These are phyloP conservation scores for Herpailurus yagouaroundi DNA, from an alignment of 2,113 vertebrate genomes.

Conservation along the genomic window DNA sequence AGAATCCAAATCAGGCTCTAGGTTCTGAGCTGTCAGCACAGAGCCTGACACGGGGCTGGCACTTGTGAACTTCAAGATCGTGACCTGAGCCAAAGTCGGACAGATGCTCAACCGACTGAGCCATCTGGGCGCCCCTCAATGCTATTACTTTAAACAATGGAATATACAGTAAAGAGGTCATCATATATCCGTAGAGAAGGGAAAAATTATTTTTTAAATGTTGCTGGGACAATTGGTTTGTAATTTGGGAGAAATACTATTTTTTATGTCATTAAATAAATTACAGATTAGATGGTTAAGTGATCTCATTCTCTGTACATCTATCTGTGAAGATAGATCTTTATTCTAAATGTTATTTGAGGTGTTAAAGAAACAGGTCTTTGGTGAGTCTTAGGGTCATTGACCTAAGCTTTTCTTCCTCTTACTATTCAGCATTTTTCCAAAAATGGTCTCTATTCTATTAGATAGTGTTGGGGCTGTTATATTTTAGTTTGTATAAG, in stretches of 20 bases:
- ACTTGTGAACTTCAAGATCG: too few relatives aligned
- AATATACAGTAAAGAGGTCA: background rate
- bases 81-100: too few relatives aligned
- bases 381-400: background rate
- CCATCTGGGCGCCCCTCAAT: too few relatives aligned
- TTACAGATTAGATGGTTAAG: background rate
- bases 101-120: too few relatives aligned
- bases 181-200: background rate
- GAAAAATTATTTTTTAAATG: slow-evolving; percentile 12
- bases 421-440: background rate
- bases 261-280: background rate
- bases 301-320: background rate
- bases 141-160: background rate
- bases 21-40: too few relatives aligned
- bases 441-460: background rate
- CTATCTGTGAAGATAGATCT: background rate
- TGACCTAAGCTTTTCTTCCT: background rate
- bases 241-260: background rate
- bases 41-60: too few relatives aligned
- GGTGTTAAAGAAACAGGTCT: background rate
- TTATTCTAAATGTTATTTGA: slow-evolving; percentile 11
- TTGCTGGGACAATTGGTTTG: background rate
- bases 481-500: background rate
- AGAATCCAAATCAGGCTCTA: too few relatives aligned
- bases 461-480: background rate